These are phyloP conservation scores for Danio rerio DNA, from an alignment of 2,113 vertebrate species.

Conservation along the genomic window DNA sequence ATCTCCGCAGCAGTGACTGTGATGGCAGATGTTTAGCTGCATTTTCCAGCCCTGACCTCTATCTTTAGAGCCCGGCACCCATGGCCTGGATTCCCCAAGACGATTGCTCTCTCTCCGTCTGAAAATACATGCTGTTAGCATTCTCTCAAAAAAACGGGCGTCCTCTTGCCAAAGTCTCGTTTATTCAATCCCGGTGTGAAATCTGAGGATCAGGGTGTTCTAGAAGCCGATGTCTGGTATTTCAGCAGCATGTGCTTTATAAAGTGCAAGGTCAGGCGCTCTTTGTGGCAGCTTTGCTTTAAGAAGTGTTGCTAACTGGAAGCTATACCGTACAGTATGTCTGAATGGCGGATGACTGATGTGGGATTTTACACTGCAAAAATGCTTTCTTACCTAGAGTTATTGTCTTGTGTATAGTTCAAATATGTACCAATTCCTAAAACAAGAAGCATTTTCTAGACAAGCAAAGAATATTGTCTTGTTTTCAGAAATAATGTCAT, in stretches of 20 bases:
- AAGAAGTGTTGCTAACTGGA: slow-evolving; percentile 1
- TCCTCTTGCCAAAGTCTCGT: slow-evolving; percentile 18
- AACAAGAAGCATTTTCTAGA: too few species aligned
- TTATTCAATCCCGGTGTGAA: slow-evolving; percentile 24
- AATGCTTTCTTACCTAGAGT: too few species aligned
- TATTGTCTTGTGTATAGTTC: too few species aligned
- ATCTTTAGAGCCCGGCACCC: slow-evolving; percentile 25
- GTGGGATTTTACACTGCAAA: background rate
- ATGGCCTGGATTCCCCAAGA: background rate
- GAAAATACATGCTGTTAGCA: slow-evolving; percentile 39
- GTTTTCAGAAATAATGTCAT: too few species aligned
- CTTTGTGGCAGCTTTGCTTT: background rate
- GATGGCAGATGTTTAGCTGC: slow-evolving; percentile 51
- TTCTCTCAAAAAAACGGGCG: background rate
- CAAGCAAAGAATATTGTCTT: too few species aligned
- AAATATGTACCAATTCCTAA: too few species aligned
- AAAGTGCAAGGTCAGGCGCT: slow-evolving; percentile 11
- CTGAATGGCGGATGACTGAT: background rate
- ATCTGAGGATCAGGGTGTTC: slow-evolving; percentile 15
- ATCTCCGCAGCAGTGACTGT: slow-evolving; percentile 1
- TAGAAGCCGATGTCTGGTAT: slow-evolving; percentile 26
- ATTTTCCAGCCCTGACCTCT: slow-evolving; percentile 19
- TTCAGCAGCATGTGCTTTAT: slow-evolving; percentile 31
- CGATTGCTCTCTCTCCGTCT: background rate
- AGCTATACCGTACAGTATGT: background rate